These are phyloP conservation scores for Drosophila anomalata DNA, from an alignment of 2,888 invertebrate genomes.

Conservation along the genomic window DNA sequence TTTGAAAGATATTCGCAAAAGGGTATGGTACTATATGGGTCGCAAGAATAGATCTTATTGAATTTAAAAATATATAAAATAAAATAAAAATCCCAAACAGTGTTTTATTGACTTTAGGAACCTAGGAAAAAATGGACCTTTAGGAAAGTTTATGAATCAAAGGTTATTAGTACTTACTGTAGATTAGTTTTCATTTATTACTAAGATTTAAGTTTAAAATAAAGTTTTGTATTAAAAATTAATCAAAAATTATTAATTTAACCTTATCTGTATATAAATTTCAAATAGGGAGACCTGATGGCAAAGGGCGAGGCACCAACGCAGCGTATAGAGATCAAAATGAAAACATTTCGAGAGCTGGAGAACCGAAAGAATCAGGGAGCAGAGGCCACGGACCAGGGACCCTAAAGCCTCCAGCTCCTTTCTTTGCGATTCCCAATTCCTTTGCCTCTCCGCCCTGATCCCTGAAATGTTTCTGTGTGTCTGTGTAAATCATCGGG, in stretches of 20 bases:
- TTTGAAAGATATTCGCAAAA: conserved; percentile 35
- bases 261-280: conserved; percentile 20
- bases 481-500: conserved; percentile 74
- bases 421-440: background rate
- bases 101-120: no score
- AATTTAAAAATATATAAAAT: background rate
- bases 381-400: conserved; percentile 21
- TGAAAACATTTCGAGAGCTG: conserved; percentile 69
- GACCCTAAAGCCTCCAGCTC: conserved; percentile 12
- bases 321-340: conserved; percentile 78
- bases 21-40: conserved; percentile 4
- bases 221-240: no score
- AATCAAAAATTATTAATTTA: background rate
- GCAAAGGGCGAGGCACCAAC: conserved; percentile 54
- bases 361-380: conserved; percentile 20
- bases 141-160: no score
- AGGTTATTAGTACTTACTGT: no score
- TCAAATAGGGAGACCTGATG: conserved; percentile 6
- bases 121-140: no score
- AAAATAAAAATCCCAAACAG: background rate
- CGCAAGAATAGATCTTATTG: background rate
- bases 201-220: no score
- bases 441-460: conserved; percentile 4
- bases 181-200: no score
- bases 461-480: background rate